These are phyloP conservation scores for Sebastes hopkinsi DNA, from an alignment of 2,797 vertebrate species.

Conservation along the genomic window DNA sequence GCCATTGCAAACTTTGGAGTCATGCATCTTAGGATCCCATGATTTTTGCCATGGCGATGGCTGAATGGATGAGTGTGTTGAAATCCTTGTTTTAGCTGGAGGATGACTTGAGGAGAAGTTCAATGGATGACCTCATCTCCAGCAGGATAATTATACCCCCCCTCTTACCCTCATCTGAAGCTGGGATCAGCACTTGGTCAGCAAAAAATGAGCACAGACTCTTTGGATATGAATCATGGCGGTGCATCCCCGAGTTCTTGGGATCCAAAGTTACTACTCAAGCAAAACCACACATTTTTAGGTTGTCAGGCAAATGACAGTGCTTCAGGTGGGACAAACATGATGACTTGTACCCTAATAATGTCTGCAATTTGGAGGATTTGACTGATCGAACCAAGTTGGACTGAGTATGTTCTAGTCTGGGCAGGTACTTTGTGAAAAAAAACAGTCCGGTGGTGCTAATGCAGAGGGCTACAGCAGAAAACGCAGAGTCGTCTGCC, in stretches of 20 bases:
- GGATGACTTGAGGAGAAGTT: slow-evolving; percentile 10
- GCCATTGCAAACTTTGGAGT: slow-evolving; percentile 7
- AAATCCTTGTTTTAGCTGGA: slow-evolving; percentile 11
- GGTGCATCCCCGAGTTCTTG: not conserved
- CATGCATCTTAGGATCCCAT: slow-evolving; percentile 54
- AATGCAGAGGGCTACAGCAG: not conserved
- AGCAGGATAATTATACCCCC: slow-evolving; percentile 23
- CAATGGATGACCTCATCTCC: slow-evolving; percentile 44
- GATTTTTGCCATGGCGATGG: not conserved
- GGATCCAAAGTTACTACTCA: slow-evolving; percentile 6
- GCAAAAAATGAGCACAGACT: slow-evolving; percentile 20
- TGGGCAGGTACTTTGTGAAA: not conserved
- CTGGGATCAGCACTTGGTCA: slow-evolving; percentile 53
- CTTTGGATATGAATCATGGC: slow-evolving; percentile 8
- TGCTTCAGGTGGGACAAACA: not conserved
- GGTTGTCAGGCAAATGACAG: slow-evolving; percentile 1
- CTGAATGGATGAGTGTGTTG: slow-evolving; percentile 26
- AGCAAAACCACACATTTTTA: slow-evolving; percentile 14
- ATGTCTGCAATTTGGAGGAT: not conserved
- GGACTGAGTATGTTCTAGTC: not conserved
- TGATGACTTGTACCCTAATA: not conserved
- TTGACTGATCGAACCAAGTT: not conserved
- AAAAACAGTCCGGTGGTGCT: too few species aligned
- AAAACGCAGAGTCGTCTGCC: not conserved
- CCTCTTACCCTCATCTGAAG: not conserved